Conservation (phyloP, 2,888 invertebrate species). For the Troides oblongomaculatus region DNA sequence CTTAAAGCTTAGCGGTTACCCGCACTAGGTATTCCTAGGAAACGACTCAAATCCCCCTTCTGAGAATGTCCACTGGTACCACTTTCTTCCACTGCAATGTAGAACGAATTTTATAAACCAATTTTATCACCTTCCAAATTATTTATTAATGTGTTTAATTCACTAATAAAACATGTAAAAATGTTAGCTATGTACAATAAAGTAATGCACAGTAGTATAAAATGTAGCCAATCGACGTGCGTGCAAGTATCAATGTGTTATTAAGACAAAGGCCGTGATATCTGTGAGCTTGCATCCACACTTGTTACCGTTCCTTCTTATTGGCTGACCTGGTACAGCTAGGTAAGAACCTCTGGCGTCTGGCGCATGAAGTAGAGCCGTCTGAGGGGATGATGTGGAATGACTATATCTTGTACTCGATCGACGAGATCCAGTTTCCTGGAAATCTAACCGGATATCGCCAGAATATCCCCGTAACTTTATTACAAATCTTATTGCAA, state of each 20-base stretch:
- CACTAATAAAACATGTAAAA: constrained; percentile 28
- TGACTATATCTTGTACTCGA: constrained; percentile 70
- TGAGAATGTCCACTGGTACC: constrained; percentile 68
- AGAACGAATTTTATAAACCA: constrained; percentile 48
- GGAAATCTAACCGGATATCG: constrained; percentile 71
- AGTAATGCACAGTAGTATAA: constrained; percentile 36
- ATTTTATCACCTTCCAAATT: not conserved
- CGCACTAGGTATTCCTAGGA: constrained; percentile 84
- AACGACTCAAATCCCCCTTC: constrained; percentile 81
- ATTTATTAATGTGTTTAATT: not conserved
- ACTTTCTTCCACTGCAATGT: constrained; percentile 78
- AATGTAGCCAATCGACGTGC: constrained; percentile 55
- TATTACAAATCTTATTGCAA: constrained; percentile 16
- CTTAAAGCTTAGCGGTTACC: constrained; percentile 72
- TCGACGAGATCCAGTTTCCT: constrained; percentile 75
- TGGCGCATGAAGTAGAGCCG: constrained; percentile 74
- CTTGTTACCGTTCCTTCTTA: constrained; percentile 51
- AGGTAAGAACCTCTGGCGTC: constrained; percentile 82
- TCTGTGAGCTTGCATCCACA: constrained; percentile 51
- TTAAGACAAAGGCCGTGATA: constrained; percentile 54
- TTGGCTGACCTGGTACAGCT: constrained; percentile 81
- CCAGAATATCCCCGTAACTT: constrained; percentile 40
- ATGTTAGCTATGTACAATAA: constrained; percentile 38
- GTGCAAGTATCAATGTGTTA: constrained; percentile 48
- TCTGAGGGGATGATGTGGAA: constrained; percentile 71